phyloP scores from a whole-genome alignment of 2,113 vertebrate species.

The Dolichallabes microphthalmus region DNA sequence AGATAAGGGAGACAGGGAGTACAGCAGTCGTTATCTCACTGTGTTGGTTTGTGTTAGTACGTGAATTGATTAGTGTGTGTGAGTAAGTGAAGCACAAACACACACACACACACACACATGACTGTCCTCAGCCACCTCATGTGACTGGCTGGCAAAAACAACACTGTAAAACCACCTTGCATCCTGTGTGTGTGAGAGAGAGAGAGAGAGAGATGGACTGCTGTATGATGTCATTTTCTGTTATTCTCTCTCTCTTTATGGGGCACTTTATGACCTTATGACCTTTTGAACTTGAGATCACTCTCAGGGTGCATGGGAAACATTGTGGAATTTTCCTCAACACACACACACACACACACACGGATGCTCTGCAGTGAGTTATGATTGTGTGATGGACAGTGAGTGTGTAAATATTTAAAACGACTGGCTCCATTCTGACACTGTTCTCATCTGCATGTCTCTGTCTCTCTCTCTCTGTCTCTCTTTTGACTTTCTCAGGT shows the following conservation, averaged over 20 bases:
- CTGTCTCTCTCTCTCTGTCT: too few species aligned
- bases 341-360: not conserved
- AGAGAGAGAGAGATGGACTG: not conserved
- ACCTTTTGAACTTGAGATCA: not conserved
- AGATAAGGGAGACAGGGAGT: not conserved
- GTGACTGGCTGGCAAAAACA: constrained; percentile 23
- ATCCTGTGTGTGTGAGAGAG: not conserved
- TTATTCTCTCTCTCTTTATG: not conserved
- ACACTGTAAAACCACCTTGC: not conserved
- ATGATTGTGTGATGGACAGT: not conserved
- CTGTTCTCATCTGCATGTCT: too few species aligned
- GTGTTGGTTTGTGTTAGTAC: not conserved
- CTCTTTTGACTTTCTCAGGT: too few species aligned
- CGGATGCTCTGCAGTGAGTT: not conserved
- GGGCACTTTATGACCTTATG: not conserved
- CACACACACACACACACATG: constrained; percentile 37
- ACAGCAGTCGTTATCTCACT: not conserved
- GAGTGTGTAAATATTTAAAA: not conserved
- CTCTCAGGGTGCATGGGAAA: not conserved
- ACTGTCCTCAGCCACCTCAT: constrained; percentile 27
- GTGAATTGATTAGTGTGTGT: not conserved
- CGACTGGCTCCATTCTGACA: too few species aligned
- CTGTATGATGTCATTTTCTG: constrained; percentile 4
- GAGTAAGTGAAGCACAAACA: not conserved
- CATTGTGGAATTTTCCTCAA: not conserved